Conservation (phyloP, 2,888 invertebrate species). For the Eudasyphora cyanicolor region DNA sequence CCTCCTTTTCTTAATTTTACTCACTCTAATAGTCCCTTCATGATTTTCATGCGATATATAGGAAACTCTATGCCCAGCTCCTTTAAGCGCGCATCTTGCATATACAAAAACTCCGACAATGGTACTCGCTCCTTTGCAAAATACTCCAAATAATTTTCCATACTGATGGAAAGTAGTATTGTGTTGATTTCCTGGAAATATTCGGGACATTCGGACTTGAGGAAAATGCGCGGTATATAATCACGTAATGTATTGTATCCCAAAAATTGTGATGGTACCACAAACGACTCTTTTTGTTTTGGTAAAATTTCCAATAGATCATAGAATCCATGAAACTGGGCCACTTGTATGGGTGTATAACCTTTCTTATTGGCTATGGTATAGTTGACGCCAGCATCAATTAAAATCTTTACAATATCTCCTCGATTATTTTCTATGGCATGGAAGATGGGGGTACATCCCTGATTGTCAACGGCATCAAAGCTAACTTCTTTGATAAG, state of each 20-base stretch:
- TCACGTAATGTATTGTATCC: constrained; percentile 75
- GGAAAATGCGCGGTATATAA: constrained; percentile 77
- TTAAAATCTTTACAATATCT: constrained; percentile 75
- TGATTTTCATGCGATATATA: constrained; percentile 75
- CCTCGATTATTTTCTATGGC: constrained; percentile 77
- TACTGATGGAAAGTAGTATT: constrained; percentile 73
- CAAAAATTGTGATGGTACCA: constrained; percentile 75
- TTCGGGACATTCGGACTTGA: constrained; percentile 77
- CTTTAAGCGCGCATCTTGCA: constrained; percentile 73
- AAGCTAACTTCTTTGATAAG: constrained; percentile 74
- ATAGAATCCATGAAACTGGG: constrained; percentile 76
- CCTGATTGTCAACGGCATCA: constrained; percentile 77
- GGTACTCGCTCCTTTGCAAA: constrained; percentile 75
- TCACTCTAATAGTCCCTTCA: constrained; percentile 76
- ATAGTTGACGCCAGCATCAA: constrained; percentile 74
- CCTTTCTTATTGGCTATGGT: constrained; percentile 74
- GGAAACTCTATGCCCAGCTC: constrained; percentile 75
- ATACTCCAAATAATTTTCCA: constrained; percentile 71
- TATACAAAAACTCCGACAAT: constrained; percentile 75
- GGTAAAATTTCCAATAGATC: constrained; percentile 77
- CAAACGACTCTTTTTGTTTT: constrained; percentile 67
- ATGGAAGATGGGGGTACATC: constrained; percentile 77
- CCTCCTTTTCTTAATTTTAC: constrained; percentile 53
- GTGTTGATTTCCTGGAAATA: constrained; percentile 78
- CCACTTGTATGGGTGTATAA: constrained; percentile 76